These are phyloP conservation scores for Abrostola triplasia DNA, from an alignment of 2,888 invertebrate species.

Conservation along the genomic window DNA sequence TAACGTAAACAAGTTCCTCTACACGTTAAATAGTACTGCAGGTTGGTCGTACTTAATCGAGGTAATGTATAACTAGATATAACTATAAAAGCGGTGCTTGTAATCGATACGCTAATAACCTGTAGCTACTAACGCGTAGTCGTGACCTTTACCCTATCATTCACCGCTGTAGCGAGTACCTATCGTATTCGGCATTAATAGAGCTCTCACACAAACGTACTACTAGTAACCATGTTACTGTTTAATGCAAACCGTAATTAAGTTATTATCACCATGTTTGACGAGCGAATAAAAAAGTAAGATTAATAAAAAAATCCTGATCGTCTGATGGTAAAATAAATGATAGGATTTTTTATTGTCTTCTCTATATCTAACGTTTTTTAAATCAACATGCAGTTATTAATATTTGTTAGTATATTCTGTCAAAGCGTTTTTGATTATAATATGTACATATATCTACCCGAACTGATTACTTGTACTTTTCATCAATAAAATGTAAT, in stretches of 20 bases:
- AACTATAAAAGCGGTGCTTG: constrained; percentile 31
- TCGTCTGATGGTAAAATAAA: too few species aligned
- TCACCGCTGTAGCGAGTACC: constrained; percentile 28
- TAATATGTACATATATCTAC: neutral
- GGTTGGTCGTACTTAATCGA: constrained; percentile 6
- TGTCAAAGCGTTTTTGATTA: neutral
- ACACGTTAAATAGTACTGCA: too few species aligned
- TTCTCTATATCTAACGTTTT: too few species aligned
- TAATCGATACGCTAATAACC: constrained; percentile 46
- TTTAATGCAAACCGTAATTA: neutral
- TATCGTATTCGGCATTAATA: constrained; percentile 13
- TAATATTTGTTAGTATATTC: too few species aligned
- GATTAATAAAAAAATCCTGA: too few species aligned
- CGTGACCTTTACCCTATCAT: constrained; percentile 51
- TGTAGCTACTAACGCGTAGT: constrained; percentile 48
- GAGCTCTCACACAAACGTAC: constrained; percentile 1
- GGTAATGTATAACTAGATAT: constrained; percentile 22
- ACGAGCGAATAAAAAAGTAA: too few species aligned
- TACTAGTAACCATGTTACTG: neutral
- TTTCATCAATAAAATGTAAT: neutral
- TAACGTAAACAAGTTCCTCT: too few species aligned
- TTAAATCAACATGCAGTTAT: too few species aligned
- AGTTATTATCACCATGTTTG: too few species aligned
- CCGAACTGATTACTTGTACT: neutral
- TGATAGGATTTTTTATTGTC: too few species aligned